Evolutionary conservation across 1,140 invertebrate genomes (phyloP).

Genomic region (Eriosoma lanigerum): DNA sequence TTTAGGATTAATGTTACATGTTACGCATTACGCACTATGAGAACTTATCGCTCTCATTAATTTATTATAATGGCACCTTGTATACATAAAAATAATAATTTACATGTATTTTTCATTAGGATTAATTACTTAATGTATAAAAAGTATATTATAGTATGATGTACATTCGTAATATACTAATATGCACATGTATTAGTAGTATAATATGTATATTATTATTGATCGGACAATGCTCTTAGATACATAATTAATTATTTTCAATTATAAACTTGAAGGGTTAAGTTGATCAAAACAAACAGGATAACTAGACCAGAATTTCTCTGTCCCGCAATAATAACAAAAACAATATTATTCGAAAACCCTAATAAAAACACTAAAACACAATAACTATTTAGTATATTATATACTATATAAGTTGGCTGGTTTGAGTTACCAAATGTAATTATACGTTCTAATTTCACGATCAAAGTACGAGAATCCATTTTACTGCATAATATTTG

Average conservation of each 20-base stretch:
- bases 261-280: constrained; percentile 9
- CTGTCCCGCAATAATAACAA: constrained; percentile 1
- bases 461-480: constrained; percentile 5
- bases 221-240: neutral
- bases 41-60: constrained; percentile 9
- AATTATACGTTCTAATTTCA: constrained; percentile 16
- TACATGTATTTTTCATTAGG: neutral
- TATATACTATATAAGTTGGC: neutral
- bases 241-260: constrained; percentile 25
- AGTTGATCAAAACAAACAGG: constrained; percentile 4
- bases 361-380: constrained; percentile 42
- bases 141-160: neutral
- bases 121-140: neutral
- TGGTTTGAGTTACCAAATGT: constrained; percentile 7
- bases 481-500: neutral
- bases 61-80: neutral
- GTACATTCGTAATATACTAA: neutral
- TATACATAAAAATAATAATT: neutral
- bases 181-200: neutral
- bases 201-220: neutral
- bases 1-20: constrained; percentile 2
- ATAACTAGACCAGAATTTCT: neutral
- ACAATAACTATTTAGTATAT: too few species aligned
- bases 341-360: constrained; percentile 14
- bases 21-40: neutral